These are phyloP conservation scores for Tethea ocularis DNA, from an alignment of 2,888 invertebrate species.

Conservation along the genomic window DNA sequence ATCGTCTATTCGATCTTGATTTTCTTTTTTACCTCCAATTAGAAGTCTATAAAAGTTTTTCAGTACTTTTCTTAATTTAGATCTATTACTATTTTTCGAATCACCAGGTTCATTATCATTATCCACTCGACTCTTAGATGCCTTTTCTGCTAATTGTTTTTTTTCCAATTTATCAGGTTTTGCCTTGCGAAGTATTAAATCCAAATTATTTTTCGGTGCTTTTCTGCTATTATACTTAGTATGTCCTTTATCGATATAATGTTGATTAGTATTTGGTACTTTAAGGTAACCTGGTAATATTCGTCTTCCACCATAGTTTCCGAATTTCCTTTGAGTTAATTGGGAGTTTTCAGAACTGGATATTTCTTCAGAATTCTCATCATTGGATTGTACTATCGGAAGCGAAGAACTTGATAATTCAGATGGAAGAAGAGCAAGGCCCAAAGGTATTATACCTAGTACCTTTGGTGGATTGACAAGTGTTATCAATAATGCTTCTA, in stretches of 20 bases:
- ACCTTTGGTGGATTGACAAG: constrained; percentile 47
- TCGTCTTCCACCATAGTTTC: constrained; percentile 9
- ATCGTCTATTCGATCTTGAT: constrained; percentile 19
- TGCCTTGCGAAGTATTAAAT: background rate
- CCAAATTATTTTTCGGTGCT: background rate
- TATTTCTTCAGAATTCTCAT: background rate
- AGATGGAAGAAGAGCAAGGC: constrained; percentile 34
- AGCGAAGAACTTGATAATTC: constrained; percentile 11
- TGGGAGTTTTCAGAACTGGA: background rate
- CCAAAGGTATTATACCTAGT: constrained; percentile 58
- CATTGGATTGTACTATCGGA: background rate
- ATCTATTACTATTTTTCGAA: background rate
- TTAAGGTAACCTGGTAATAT: constrained; percentile 4
- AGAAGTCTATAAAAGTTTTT: background rate
- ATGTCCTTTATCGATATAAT: too few relatives aligned
- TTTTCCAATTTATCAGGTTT: background rate
- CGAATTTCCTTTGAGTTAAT: background rate
- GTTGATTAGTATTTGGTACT: background rate
- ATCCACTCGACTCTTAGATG: background rate
- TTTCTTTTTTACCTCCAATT: constrained; percentile 1
- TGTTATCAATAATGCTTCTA: constrained; percentile 54
- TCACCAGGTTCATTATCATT: background rate
- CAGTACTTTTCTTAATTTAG: background rate
- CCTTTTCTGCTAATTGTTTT: background rate
- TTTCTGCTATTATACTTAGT: background rate